These are phyloP conservation scores for Muntiacus muntjak DNA, from an alignment of 2,113 vertebrate genomes.

Conservation along the genomic window DNA sequence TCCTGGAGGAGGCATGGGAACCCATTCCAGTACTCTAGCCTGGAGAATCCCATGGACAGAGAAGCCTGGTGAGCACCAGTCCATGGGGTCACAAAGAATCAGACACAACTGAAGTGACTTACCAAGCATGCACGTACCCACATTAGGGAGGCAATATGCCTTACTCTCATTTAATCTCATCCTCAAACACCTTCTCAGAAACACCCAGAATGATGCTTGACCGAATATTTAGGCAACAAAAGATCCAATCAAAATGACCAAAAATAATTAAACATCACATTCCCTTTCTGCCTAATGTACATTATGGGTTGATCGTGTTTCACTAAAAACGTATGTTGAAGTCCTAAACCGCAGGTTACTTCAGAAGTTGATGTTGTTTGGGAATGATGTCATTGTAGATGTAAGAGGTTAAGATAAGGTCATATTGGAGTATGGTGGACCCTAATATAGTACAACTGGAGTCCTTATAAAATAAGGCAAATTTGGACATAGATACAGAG, in stretches of 20 bases:
- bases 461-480: background rate
- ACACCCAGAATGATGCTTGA: background rate
- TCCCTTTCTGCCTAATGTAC: background rate
- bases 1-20: background rate
- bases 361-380: background rate
- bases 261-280: background rate
- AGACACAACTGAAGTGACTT: background rate
- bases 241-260: background rate
- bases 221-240: background rate
- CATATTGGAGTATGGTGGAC: background rate
- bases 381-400: background rate
- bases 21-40: background rate
- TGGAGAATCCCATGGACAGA: background rate
- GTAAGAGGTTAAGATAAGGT: background rate
- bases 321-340: background rate
- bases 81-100: fast-evolving
- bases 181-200: background rate
- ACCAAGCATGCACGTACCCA: fast-evolving
- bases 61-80: background rate
- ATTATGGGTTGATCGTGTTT: background rate
- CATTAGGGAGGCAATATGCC: background rate
- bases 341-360: background rate
- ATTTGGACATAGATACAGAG: background rate
- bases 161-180: background rate
- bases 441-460: background rate